Evolutionary conservation across 2,888 invertebrate genomes (phyloP), one percentile per base, ranked within the genome.

Genomic region (Drosophila melanosoma): DNA sequence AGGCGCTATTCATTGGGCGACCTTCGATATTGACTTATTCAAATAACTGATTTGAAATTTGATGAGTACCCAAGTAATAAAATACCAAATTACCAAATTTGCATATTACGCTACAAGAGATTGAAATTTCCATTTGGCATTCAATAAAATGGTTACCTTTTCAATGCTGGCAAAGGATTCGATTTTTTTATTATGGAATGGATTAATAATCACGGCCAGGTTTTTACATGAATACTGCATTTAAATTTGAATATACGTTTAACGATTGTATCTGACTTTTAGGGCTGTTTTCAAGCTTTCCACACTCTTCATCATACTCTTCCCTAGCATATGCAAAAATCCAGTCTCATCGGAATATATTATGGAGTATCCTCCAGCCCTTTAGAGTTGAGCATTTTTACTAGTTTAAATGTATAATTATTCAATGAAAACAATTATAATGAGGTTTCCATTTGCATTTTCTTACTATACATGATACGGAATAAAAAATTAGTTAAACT

Each of bases 11-110:
- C 57, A 29, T 35, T 48, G 23, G 51, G 45, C 66, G 66, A 56
- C 69, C 69, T 53, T 67, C 38, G 65, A 74, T 76, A 74, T 83
- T 85, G 85, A 88, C 85, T 86, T 88, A 77, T 88, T 80, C 82
- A 75, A 76, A 81, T 81, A 88, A 90, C 75, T 78, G 83, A 85
- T 85, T 90, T 71, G 58, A 69, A 75, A 89, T 88, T 77, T 83
- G 77, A 90, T 72, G 86, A 79, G 64, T 65, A 51, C 66, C 69
- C 66, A 59, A 78, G 74, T 62, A 69, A 81, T 78, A 83, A 82
- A 84, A 72, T 73, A 51, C 61, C 59, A 83, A 79, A 84, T 70
- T 73, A 51, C 61, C 56, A 63, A 73, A 78, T 78, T 81, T 81
- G 61, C 77, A 78, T 78, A 64, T 69, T 61, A 6, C 53, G 26